Evolutionary conservation across 2,888 invertebrate genomes (phyloP), one percentile per base, ranked within the genome.

Genomic region (Odontothrips loti): DNA sequence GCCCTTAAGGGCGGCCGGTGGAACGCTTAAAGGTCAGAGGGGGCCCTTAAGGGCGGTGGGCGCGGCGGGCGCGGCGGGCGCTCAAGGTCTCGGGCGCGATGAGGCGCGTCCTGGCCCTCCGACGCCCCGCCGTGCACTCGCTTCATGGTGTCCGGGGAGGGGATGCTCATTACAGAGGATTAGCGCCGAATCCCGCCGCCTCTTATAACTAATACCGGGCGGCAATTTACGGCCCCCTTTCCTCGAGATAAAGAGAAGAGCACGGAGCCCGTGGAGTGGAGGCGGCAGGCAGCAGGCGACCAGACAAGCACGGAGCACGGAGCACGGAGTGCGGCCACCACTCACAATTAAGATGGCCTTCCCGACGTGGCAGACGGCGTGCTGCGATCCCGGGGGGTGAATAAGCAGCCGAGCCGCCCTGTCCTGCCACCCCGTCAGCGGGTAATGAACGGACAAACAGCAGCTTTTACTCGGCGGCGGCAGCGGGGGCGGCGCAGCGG

Each of bases 311-410:
- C n/a, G n/a, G n/a, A n/a, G 23, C 23, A 23, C 23, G 68, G 58
- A 6, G 17, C 58, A n/a, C 15, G 51, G 51, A 17, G 1, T 17
- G 58, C 68, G 68, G 10, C 68, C 68, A 75, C 68, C 68, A 75
- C 68, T 75, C 68, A 27, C 68, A 75, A 75, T 75, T 75, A 75
- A 75, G 68, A 75, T 27, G 68, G 68, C 68, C n/a, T 27, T 75
- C 27, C 58, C 58, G 58, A 58, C 20, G 58, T 58, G n/a, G 58
- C 15, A n/a, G 58, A 17, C 34, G 34, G 34, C 34, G 34, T 43
- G 34, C 34, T 43, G 34, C 34, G 34, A 43, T 6, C 6, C 34
- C 3, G 34, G 34, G 6, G 34, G 34, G 34, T 43, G 34, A 43
- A 43, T 43, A 43, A 43, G 34, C 34, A 43, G 34, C 34, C 2